Base-by-base conservation (phyloP, 2,888 invertebrate species). In the Uloborus plumipes region DNA sequence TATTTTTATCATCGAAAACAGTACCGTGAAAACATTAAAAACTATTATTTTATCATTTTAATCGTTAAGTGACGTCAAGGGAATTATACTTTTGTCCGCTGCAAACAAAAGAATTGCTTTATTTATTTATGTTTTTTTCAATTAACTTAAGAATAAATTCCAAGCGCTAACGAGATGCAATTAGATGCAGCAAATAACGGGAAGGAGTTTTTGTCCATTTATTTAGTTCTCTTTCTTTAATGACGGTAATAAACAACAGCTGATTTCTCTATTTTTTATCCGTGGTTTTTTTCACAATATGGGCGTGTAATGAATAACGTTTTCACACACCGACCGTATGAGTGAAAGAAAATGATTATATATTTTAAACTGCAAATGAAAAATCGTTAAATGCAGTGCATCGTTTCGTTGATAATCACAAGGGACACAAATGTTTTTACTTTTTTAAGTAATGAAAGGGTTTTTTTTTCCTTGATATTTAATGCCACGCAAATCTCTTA, bases 181-280 rank as follows among this genome's bases (percentile, higher is more conserved):
- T 74, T 74, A 74, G 64, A 53, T 9, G 51, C 55, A 14, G 22
- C n/a, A 55, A 65, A 74, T 74, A 74, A 65, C 65, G 73, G 73
- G 55, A 74, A 74, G 65, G 39, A 65, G 65, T 74, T 74, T 74
- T 65, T 64, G 53, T 39, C 39, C 39, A 39, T 39, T 39, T 39
- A 9, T 39, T 39, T 39, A 7, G 39, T 39, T 39, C 39, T 39
- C 39, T 39, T 39, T 39, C 39, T 39, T 65, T 74, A 65, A 74
- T 74, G 73, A 64, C 20, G 50, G 55, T 64, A 16, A 74, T 74
- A 74, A 74, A 74, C 65, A 64, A 74, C 73, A 74, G 64, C 73
- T 64, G 65, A 74, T 55, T 53, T 53, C 39, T 16, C 39, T 39
- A 39, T 39, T 39, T 39, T 39, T 39, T 39, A 39, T 39, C 11